Percentiles rank a stretch among this genome's conserved stretches.
These are phyloP conservation scores for Machimus atricapillus DNA, from an alignment of 2,888 invertebrate genomes.

Conservation along the genomic window DNA sequence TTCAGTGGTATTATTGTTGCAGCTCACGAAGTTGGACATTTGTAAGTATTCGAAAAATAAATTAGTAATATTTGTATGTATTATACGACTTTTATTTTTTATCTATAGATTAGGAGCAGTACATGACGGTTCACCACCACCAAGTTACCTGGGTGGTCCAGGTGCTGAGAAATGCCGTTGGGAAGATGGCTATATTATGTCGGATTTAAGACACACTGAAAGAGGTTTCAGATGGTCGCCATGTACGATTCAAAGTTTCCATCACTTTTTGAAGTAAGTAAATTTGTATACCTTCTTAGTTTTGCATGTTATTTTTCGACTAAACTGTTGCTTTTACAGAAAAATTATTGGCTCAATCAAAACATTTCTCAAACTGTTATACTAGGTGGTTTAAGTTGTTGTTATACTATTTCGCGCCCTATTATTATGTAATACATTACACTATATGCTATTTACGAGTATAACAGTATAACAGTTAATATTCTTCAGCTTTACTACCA, in stretches of 20 bases:
- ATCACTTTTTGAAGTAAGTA: conserved; percentile 91
- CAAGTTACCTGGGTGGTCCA: conserved; percentile 91
- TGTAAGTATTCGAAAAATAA: conserved; percentile 73
- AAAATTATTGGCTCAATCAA: not conserved
- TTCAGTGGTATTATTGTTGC: conserved; percentile 96
- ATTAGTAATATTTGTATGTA: not conserved
- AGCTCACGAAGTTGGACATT: conserved; percentile 95
- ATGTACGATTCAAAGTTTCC: conserved; percentile 91
- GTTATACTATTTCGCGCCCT: no score
- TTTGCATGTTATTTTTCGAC: not conserved
- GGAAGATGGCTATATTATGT: conserved; percentile 97
- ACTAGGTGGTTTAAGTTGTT: not conserved
- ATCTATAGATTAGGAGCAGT: conserved; percentile 85
- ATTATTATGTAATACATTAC: no score
- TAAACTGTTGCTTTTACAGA: not conserved
- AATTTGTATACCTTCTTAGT: not conserved
- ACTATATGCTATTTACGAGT: no score
- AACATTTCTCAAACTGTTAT: not conserved
- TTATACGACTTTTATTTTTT: conserved; percentile 25
- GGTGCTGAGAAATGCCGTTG: conserved; percentile 94
- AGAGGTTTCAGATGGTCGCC: conserved; percentile 95
- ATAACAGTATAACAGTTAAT: no score
- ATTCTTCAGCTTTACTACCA: no score
- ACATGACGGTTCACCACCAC: conserved; percentile 95
- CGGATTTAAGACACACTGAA: conserved; percentile 91